Base-by-base conservation (phyloP, 1,140 invertebrate genomes). In the Palaemon carinicauda region DNA sequence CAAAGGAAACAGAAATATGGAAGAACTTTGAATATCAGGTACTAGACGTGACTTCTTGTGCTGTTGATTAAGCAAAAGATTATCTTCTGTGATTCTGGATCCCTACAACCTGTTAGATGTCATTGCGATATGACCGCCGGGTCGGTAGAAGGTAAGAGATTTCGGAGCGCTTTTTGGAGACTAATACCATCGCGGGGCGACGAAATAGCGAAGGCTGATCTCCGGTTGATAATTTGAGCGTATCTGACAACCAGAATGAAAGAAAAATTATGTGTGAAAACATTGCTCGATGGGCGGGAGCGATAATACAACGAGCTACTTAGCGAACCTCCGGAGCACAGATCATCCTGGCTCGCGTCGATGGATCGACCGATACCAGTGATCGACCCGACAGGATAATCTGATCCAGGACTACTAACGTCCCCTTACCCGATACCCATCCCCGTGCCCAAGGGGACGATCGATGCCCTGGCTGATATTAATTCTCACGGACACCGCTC, bases 221-320 rank as follows among this genome's bases (percentile, higher is more conserved):
- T 69, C 10, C 60, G 21, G 21, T 29, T 9, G 74, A 77, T 77
- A 77, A 51, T 21, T 15, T 51, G 74, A 77, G 74, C 51, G 74
- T 50, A 50, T 51, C n/a, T 51, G 74, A 77, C 74, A 77, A 51
- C 74, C 74, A 51, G 31, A 77, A 77, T 77, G 74, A 77, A 77
- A 19, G 74, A 77, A 51, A 51, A 77, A 77, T 77, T 77, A 77
- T 77, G 74, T 77, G 74, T 77, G 74, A 77, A 77, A 77, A 77
- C 74, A 77, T 77, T 77, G 74, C 74, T 77, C 74, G 74, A 77
- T 77, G 74, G 74, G 17, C 41, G 74, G 41, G 74, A 51, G 24
- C 51, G 74, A 77, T 77, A 77, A 77, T 33, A 9, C 3, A 51
- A 50, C 19, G 31, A 77, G 74, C 24, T 77, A 50, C 74, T 51